Evolutionary conservation across 2,797 vertebrate genomes (phyloP), one percentile per base, ranked within the genome.

Genomic region (Poeciliopsis presidionis): DNA sequence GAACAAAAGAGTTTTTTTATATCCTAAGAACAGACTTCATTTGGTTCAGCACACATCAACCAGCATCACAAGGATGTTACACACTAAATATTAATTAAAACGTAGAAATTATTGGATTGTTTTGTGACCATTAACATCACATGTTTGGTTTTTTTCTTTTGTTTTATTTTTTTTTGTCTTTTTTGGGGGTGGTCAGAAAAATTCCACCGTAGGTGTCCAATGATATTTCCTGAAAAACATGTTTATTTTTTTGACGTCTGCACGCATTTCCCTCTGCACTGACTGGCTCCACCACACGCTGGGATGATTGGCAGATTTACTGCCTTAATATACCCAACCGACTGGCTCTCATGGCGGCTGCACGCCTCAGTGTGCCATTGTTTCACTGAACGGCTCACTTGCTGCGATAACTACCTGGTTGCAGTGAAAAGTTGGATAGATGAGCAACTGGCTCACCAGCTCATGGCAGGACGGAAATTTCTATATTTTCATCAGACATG

Each of bases 221-320:
- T 69, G 77, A 87, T 82, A 75, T 86, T 89, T 91, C 89, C 91
- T 92, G 88, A 91, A 93, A 93, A 95, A 92, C 91, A 93, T 90
- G 91, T 93, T 94, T 92, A 77, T 93, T 91, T 91, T 70, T 80
- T 85, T 20, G 51, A 49, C 36, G 75, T 77, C 49, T 85, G 78
- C 77, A 28, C 25, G 7, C 11, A 51, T 91, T 77, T 73, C 74
- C 8, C 57, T 69, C 18, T 13, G 75, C 73, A 45, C 69, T 72
- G 74, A 80, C 80, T 81, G 85, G 77, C 88, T 90, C 84, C 79
- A 86, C 87, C 84, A 79, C 90, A 88, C 90, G 87, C 90, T 14
- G 77, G 63, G 86, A 57, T 83, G 90, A 87, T 61, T 82, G 91
- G 86, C 90, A 87, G 81, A 87, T 87, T 84, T 74, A 86, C 73